These are phyloP conservation scores for Drosophila azteca DNA, from an alignment of 1,140 invertebrate genomes.

Conservation along the genomic window DNA sequence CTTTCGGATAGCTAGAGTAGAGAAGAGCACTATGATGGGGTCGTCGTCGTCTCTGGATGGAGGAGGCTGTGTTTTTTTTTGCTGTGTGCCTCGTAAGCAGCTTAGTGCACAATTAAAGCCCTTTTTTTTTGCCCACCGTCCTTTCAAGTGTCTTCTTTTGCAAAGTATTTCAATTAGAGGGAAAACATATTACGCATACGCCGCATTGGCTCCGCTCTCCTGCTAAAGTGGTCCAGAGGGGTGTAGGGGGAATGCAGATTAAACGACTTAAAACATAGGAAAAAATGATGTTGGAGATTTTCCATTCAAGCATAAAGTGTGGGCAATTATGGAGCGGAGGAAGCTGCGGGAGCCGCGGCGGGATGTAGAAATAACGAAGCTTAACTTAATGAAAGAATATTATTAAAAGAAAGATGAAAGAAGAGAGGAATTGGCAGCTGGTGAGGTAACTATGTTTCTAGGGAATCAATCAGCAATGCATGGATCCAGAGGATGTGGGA, in stretches of 20 bases:
- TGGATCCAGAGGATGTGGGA: no score
- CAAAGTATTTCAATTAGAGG: constrained; percentile 54
- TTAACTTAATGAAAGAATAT: background rate
- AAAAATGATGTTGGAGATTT: no score
- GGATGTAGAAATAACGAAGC: no score
- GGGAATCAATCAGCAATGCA: no score
- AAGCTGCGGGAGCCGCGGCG: no score
- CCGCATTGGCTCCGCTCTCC: constrained; percentile 20
- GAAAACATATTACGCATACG: constrained; percentile 47
- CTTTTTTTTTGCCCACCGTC: constrained; percentile 1
- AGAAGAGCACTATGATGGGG: constrained; percentile 2
- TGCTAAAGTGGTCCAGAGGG: background rate
- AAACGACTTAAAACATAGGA: constrained; percentile 1
- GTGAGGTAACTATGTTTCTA: no score
- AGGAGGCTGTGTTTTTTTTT: background rate
- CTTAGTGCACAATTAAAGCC: constrained; percentile 55
- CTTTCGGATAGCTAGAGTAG: constrained; percentile 8
- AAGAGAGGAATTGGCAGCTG: no score
- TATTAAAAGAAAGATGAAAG: no score
- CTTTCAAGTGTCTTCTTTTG: constrained; percentile 30
- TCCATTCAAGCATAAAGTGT: no score
- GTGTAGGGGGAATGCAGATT: background rate
- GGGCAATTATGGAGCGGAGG: no score
- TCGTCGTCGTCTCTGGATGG: no score
- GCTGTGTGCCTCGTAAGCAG: constrained; percentile 36